Conservation (phyloP, 23 tunicate genomes). For the Oikopleura dioica region DNA sequence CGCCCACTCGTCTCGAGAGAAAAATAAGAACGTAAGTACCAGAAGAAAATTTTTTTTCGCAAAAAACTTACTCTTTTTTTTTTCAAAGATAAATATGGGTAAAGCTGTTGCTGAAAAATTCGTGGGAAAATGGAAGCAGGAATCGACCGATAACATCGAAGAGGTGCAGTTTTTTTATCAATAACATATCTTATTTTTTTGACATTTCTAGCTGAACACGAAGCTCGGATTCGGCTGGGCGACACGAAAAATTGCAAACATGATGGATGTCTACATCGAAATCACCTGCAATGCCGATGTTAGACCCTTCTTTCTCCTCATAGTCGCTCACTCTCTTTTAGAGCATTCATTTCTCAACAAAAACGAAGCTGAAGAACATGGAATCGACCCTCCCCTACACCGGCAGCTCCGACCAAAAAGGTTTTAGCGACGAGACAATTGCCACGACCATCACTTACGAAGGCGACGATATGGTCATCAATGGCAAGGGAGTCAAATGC, state of each 20-base stretch:
- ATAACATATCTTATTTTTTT: not conserved
- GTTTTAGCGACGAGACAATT: not conserved
- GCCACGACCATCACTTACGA: too few species aligned
- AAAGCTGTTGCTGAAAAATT: not conserved
- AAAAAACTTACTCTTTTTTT: too few species aligned
- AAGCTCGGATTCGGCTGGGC: not conserved
- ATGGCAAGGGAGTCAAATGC: too few species aligned
- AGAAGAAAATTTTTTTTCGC: too few species aligned
- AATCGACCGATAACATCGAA: not conserved
- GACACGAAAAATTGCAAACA: not conserved
- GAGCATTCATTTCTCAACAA: not conserved
- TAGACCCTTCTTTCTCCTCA: too few species aligned
- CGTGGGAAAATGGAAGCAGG: constrained; percentile 4
- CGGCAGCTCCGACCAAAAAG: not conserved
- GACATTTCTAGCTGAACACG: not conserved
- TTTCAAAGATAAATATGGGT: too few species aligned
- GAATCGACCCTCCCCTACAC: not conserved
- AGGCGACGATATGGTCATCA: too few species aligned
- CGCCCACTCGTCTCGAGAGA: too few species aligned
- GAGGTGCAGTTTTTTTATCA: not conserved
- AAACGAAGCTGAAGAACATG: not conserved
- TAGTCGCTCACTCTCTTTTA: too few species aligned
- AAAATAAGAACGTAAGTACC: too few species aligned
- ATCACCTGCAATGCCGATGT: not conserved
- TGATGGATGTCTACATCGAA: not conserved